Base-by-base conservation (phyloP, 2,888 invertebrate genomes). In the Hyalella azteca region DNA sequence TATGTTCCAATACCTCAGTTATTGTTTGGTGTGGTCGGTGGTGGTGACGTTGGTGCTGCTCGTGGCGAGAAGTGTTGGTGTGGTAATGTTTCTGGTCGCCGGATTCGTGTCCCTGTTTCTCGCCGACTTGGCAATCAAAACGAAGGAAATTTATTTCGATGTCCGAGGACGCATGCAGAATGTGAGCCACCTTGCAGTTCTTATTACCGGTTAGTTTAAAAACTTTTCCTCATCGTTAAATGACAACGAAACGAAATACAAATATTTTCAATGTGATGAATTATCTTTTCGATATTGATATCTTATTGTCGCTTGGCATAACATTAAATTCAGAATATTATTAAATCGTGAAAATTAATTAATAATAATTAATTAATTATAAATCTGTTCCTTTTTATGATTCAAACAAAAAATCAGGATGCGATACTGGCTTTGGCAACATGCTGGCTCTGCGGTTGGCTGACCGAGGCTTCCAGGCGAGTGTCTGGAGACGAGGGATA, bases 391-490 rank as follows among this genome's bases (percentile, higher is more conserved):
- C 29, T 54, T 54, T 54, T 9, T 5, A 9, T 26, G 9, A n/a
- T n/a, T n/a, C n/a, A n/a, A n/a, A n/a, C n/a, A n/a, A n/a, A n/a
- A n/a, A n/a, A n/a, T 4, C 66, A 66, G 66, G 66, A 15, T 66
- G 66, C 39, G 66, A 66, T 29, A 66, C 66, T 0, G 66, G 66
- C 15, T 66, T 66, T 66, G 66, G 66, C 66, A 66, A 66, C 39
- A 15, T 19, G 66, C n/a, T 66, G 66, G 66, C 66, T 2, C n/a
- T 36, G 13, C 32, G 66, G 5, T 36, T 66, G 9, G 66, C 66
- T 9, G 3, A 29, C 19, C 32, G 36, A 36, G 66, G 66, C 32
- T 86, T 87, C 73, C 85, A 86, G 29, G 87, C 88, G 13, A 88
- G 87, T 83, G 88, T 88, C 0, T n/a, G n/a, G n/a, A n/a, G n/a